A percentile compares a stretch with the other conserved stretches of the same genome.
Conservation (phyloP, 1,140 invertebrate genomes). For the Druon quercuslanigerum region DNA sequence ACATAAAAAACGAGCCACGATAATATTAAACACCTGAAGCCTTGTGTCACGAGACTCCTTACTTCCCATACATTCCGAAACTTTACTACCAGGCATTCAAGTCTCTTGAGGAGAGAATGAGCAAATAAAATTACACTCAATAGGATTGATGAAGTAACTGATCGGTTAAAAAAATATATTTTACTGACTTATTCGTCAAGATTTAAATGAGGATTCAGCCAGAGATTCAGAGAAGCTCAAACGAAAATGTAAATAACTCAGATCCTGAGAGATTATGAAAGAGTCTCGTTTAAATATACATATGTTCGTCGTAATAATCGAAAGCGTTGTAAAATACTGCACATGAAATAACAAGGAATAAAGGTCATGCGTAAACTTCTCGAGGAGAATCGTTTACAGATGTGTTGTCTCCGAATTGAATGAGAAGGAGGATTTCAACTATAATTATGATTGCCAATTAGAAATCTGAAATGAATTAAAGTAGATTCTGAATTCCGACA, state of each 20-base stretch:
- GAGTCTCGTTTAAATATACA: constrained; percentile 29
- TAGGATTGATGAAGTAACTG: not conserved
- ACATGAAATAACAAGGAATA: constrained; percentile 17
- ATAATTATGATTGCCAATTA: not conserved
- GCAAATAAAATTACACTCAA: constrained; percentile 1
- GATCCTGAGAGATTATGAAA: constrained; percentile 13
- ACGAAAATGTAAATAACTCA: constrained; percentile 15
- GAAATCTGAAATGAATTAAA: not conserved
- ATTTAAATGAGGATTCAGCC: constrained; percentile 23
- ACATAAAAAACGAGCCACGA: not conserved
- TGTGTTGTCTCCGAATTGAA: not conserved
- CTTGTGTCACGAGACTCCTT: not conserved
- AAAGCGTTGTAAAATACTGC: constrained; percentile 23
- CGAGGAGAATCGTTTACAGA: not conserved
- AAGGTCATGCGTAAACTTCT: constrained; percentile 17
- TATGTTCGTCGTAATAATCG: constrained; percentile 20
- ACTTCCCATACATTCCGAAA: not conserved
- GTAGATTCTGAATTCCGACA: not conserved
- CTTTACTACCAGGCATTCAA: constrained; percentile 21
- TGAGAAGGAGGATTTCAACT: not conserved
- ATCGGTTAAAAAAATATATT: constrained; percentile 4
- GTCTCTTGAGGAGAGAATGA: constrained; percentile 18
- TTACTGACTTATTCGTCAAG: not conserved
- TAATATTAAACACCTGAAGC: constrained; percentile 5
- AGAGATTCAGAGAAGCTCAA: not conserved